A percentile compares a stretch with the other conserved stretches of the same genome.
Conservation (phyloP, 2,113 vertebrate species). For the Alethe diademata region DNA sequence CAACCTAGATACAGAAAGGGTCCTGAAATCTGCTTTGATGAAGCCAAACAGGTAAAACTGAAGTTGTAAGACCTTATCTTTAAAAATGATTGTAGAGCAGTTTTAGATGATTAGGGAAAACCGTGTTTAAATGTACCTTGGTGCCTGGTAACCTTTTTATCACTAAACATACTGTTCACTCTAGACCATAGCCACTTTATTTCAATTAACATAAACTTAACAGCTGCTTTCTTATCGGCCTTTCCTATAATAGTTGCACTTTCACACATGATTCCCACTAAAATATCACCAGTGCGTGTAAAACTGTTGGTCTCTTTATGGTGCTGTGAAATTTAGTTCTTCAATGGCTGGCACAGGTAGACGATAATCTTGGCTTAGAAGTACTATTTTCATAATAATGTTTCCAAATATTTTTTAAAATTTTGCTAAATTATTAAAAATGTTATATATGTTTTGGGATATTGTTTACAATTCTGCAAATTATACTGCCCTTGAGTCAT, state of each 20-base stretch:
- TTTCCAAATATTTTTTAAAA: not conserved
- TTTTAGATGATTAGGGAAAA: not conserved
- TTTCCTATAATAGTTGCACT: constrained; percentile 67
- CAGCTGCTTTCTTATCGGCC: constrained; percentile 69
- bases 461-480: not conserved
- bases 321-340: not conserved
- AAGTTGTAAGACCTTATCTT: not conserved
- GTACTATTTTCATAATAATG: not conserved
- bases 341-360: not conserved
- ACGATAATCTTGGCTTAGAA: not conserved
- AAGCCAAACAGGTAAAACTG: constrained; percentile 86
- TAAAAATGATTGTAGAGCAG: not conserved
- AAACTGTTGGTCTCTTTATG: not conserved
- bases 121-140: not conserved
- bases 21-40: constrained; percentile 94
- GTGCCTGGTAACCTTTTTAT: constrained; percentile 3
- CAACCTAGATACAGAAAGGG: constrained; percentile 94
- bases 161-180: constrained; percentile 40
- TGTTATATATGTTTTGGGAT: not conserved
- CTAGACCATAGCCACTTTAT: constrained; percentile 56
- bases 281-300: not conserved
- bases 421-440: not conserved
- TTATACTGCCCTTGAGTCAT: not conserved
- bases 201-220: constrained; percentile 64
- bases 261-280: constrained; percentile 77